These are phyloP conservation scores for Cephus sareptanus DNA, from an alignment of 2,888 invertebrate genomes.

Conservation along the genomic window DNA sequence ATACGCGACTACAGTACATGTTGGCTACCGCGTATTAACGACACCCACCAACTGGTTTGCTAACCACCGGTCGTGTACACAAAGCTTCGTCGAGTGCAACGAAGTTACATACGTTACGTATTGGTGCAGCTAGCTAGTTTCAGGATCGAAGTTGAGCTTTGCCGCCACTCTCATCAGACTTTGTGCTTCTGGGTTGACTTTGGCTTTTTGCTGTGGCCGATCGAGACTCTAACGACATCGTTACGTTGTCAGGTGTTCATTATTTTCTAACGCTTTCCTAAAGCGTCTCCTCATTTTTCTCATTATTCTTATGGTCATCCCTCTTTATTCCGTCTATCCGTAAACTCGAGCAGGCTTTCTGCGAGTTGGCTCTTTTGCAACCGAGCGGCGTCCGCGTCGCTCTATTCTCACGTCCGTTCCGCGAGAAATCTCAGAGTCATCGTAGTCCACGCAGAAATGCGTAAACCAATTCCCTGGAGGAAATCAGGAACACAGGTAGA, in stretches of 20 bases:
- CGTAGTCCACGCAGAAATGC: neutral
- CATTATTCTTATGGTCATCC: neutral
- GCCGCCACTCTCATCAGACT: neutral
- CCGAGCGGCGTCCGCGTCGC: neutral
- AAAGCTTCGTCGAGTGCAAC: constrained; percentile 3
- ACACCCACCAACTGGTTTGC: neutral
- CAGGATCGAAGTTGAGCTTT: neutral
- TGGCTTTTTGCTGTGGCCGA: neutral
- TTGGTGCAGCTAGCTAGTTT: neutral
- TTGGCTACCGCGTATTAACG: neutral
- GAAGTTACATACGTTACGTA: neutral
- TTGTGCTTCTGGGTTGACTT: neutral
- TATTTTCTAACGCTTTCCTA: neutral
- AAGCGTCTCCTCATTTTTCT: neutral
- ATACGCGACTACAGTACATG: neutral
- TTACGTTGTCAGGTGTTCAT: neutral
- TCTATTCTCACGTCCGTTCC: neutral
- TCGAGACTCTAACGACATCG: neutral
- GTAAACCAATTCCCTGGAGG: neutral
- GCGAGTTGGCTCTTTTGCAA: neutral
- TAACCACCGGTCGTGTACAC: neutral
- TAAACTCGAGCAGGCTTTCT: neutral
- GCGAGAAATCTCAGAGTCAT: neutral
- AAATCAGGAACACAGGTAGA: neutral
- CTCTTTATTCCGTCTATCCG: neutral